Conservation (phyloP, 2,797 vertebrate species). For the Anableps anableps region DNA sequence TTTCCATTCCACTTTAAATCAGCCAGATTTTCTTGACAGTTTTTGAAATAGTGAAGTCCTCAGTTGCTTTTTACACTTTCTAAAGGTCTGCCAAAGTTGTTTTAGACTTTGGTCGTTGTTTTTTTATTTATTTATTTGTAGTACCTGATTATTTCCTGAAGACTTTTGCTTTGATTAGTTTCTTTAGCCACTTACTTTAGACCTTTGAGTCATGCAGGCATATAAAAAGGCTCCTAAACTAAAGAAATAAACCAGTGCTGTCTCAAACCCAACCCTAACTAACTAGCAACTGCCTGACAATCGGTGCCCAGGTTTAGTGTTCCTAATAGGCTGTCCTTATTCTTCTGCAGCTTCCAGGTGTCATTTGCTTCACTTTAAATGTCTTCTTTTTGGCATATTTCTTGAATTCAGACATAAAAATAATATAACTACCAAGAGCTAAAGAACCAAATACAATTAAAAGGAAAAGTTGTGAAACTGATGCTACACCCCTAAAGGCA, state of each 20-base stretch:
- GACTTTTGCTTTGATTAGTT: background rate
- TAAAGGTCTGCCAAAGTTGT: background rate
- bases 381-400: background rate
- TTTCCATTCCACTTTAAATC: background rate
- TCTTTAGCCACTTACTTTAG: background rate
- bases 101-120: background rate
- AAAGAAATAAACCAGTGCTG: background rate
- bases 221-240: background rate
- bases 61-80: background rate
- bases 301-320: too few relatives aligned
- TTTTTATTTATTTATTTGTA: background rate
- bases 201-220: too few relatives aligned
- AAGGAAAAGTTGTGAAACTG: background rate
- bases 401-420: background rate
- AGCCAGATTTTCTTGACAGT: background rate
- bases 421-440: background rate
- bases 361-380: background rate
- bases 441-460: background rate
- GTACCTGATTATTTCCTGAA: background rate
- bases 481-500: background rate
- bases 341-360: background rate
- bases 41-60: background rate
- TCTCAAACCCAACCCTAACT: too few relatives aligned
- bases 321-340: background rate
- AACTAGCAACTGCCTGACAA: too few relatives aligned